Evolutionary conservation across 2,888 invertebrate species (phyloP), one percentile per base, ranked within the genome.

Genomic region (Carterocephalus palaemon): DNA sequence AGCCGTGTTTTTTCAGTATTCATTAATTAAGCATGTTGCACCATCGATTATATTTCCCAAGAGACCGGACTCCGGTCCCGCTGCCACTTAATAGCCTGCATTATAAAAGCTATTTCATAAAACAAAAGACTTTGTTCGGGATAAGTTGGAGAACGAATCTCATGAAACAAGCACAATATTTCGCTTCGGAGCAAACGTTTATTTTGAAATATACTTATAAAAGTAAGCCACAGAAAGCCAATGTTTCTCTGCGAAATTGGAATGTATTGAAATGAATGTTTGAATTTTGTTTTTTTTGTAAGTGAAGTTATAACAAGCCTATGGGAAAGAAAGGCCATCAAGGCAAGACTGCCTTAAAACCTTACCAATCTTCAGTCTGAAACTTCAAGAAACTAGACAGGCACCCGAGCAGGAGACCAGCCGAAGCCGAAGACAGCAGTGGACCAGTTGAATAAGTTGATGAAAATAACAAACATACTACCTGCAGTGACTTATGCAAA

Each of bases 81-180:
- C 34, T 15, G 13, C 22, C 5, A 23, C 23, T 23, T 36, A 36
- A 36, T 36, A 23, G 23, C 34, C 15, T 36, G 34, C 23, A 36
- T 36, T 36, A 23, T 36, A 36, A 36, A 36, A 36, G 34, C 34
- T 23, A 13, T 15, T 36, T 23, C 34, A 36, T 36, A 23, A 36
- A 36, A 36, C 23, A 36, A 36, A n/a, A 22, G 23, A 36, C 15
- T 22, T 22, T 23, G 23, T 36, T 15, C 7, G 10, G 33, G 10
- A 33, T 33, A 33, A 33, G 13, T 33, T 33, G 33, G 20, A 33
- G 13, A 33, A 33, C 12, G 20, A 33, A 20, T 33, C 33, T 20
- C 15, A 28, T 13, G 15, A 4, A 22, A 33, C 20, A 33, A 33
- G n/a, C n/a, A 33, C 12, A 33, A 22, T 33, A 19, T 20, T 33